Evolutionary conservation across 92 coral and sea anemone genomes (phyloP).

Genomic region (Desmophyllum pertusum): DNA sequence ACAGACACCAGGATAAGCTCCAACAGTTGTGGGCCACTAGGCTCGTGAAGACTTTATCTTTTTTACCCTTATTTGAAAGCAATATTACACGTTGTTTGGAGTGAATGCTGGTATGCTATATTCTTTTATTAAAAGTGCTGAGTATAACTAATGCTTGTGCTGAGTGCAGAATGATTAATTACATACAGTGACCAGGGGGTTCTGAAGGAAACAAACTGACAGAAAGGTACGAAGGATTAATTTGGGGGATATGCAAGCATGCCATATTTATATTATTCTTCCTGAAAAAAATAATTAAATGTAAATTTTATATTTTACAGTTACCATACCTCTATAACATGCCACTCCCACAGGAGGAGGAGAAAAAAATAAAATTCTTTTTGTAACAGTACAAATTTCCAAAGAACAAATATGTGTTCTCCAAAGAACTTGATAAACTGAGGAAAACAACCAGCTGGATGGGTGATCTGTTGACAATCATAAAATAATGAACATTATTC

Average conservation of each 20-base stretch:
- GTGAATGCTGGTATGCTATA: not conserved
- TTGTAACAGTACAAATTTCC: slow-evolving; percentile 95
- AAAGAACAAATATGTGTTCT: slow-evolving; percentile 86
- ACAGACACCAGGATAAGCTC: too few species aligned
- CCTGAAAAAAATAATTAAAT: not conserved
- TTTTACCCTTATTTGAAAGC: too few species aligned
- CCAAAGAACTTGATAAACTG: slow-evolving; percentile 97
- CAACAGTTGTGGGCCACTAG: too few species aligned
- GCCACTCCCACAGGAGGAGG: slow-evolving; percentile 99
- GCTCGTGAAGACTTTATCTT: too few species aligned
- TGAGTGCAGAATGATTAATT: not conserved
- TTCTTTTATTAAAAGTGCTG: too few species aligned
- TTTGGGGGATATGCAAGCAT: not conserved
- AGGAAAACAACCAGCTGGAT: slow-evolving; percentile 99
- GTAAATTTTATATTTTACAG: not conserved
- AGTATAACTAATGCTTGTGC: not conserved
- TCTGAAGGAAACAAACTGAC: not conserved
- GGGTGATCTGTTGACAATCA: slow-evolving; percentile 83
- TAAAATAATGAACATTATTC: not conserved
- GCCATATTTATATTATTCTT: not conserved
- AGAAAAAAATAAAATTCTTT: slow-evolving; percentile 91
- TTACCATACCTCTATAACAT: slow-evolving; percentile 87
- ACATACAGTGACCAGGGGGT: not conserved
- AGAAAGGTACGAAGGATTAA: not conserved
- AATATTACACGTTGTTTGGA: too few species aligned